phyloP scores from a whole-genome alignment of 2,888 invertebrate species.

The Thelaira solivaga region DNA sequence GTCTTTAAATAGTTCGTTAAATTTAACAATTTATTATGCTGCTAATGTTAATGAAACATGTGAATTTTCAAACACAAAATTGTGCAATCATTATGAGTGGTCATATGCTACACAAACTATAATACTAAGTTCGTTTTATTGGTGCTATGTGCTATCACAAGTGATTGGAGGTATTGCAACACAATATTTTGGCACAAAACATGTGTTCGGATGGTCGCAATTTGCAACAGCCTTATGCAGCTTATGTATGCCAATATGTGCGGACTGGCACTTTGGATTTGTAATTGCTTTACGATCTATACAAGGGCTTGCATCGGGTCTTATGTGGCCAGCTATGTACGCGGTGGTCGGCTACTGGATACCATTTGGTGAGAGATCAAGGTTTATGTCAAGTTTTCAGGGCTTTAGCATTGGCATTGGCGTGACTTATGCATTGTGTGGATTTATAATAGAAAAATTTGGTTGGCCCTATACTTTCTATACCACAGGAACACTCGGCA shows the following conservation, averaged over 20 bases:
- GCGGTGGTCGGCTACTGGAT: constrained; percentile 86
- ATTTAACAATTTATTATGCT: neutral
- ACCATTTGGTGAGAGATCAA: constrained; percentile 83
- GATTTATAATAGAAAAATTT: constrained; percentile 82
- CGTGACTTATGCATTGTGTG: constrained; percentile 83
- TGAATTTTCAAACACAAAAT: neutral
- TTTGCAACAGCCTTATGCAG: constrained; percentile 83
- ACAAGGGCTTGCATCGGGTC: constrained; percentile 84
- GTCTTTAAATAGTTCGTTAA: neutral
- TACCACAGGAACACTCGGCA: constrained; percentile 82
- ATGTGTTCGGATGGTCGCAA: constrained; percentile 84
- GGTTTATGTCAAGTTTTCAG: constrained; percentile 87
- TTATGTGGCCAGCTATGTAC: constrained; percentile 88
- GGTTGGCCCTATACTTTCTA: constrained; percentile 85
- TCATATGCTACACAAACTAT: constrained; percentile 81
- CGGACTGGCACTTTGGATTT: constrained; percentile 80
- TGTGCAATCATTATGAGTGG: constrained; percentile 79
- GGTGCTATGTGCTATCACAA: constrained; percentile 85
- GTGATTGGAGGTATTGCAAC: constrained; percentile 84
- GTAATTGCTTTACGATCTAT: constrained; percentile 82
- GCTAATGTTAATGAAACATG: constrained; percentile 6
- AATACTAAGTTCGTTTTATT: constrained; percentile 84
- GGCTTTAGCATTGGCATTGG: constrained; percentile 87
- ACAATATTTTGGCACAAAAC: constrained; percentile 84
- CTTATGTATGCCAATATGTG: constrained; percentile 82